A percentile compares a stretch with the other conserved stretches of the same genome.
Conservation (phyloP, 2,888 invertebrate species). For the Zeuzera pyrina region DNA sequence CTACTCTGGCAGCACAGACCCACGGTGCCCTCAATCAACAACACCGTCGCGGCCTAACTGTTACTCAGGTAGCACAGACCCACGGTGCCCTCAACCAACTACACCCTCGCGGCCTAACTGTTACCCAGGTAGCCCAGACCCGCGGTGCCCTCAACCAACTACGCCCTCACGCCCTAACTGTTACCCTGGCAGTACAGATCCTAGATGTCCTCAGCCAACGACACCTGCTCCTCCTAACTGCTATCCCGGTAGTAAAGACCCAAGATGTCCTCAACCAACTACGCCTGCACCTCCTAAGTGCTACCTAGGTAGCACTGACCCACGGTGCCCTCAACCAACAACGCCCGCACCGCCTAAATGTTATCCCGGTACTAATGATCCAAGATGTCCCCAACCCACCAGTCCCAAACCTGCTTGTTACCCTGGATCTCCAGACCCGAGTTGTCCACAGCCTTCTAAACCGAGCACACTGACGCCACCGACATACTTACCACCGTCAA, state of each 20-base stretch:
- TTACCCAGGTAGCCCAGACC: slow-evolving; percentile 19
- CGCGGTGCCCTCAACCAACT: slow-evolving; percentile 23
- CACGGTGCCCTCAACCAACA: slow-evolving; percentile 23
- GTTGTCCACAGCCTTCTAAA: slow-evolving; percentile 29
- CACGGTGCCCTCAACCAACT: slow-evolving; percentile 21
- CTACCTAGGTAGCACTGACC: slow-evolving; percentile 20
- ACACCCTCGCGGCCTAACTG: slow-evolving; percentile 17
- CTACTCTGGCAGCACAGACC: slow-evolving; percentile 22
- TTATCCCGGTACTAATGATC: slow-evolving; percentile 33
- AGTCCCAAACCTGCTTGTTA: slow-evolving; percentile 19
- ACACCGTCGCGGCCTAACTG: slow-evolving; percentile 22
- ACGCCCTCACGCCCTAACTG: slow-evolving; percentile 21
- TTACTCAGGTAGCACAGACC: slow-evolving; percentile 25
- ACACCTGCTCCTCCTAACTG: slow-evolving; percentile 21
- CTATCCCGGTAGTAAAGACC: slow-evolving; percentile 31
- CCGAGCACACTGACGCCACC: slow-evolving; percentile 19
- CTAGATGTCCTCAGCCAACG: slow-evolving; percentile 18
- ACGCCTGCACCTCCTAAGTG: slow-evolving; percentile 17
- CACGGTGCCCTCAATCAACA: slow-evolving; percentile 23
- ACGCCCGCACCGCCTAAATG: slow-evolving; percentile 24
- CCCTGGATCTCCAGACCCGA: slow-evolving; percentile 28
- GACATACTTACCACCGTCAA: slow-evolving; percentile 16
- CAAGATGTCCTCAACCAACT: slow-evolving; percentile 23
- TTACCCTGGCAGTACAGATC: slow-evolving; percentile 23
- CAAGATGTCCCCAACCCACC: slow-evolving; percentile 19